Evolutionary conservation across 2,888 invertebrate genomes (phyloP).

Genomic region (Eilema sororculum): DNA sequence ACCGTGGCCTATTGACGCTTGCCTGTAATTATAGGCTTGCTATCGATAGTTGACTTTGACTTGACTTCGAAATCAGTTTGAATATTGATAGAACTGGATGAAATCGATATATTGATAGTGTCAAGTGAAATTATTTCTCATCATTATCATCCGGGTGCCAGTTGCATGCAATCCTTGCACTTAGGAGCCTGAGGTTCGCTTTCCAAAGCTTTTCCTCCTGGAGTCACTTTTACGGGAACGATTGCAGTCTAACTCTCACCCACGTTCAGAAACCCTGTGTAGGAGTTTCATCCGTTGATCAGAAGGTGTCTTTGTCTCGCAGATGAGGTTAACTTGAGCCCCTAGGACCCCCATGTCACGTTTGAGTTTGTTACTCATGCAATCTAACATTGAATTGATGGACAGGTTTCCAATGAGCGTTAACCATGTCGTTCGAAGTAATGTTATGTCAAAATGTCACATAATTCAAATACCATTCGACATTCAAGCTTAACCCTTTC

Average conservation of each 20-base stretch:
- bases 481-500: background rate
- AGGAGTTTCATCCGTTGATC: background rate
- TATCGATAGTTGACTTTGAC: background rate
- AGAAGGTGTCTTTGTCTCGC: too few species aligned
- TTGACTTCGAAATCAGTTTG: background rate
- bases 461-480: background rate
- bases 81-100: background rate
- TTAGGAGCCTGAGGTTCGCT: too few species aligned
- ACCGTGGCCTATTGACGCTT: background rate
- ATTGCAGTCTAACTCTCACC: background rate
- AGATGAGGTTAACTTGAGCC: background rate
- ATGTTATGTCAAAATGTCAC: background rate
- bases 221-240: background rate
- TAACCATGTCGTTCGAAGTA: background rate
- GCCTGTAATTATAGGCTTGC: background rate
- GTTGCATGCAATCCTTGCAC: too few species aligned
- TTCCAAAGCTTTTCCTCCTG: background rate
- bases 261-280: background rate
- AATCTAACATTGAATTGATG: background rate
- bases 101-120: background rate
- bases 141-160: background rate
- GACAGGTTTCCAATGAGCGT: background rate
- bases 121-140: background rate
- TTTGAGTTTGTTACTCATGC: background rate
- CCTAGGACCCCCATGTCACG: background rate